Base-by-base conservation (phyloP, 2,888 invertebrate genomes). In the Capitulum mitella region DNA sequence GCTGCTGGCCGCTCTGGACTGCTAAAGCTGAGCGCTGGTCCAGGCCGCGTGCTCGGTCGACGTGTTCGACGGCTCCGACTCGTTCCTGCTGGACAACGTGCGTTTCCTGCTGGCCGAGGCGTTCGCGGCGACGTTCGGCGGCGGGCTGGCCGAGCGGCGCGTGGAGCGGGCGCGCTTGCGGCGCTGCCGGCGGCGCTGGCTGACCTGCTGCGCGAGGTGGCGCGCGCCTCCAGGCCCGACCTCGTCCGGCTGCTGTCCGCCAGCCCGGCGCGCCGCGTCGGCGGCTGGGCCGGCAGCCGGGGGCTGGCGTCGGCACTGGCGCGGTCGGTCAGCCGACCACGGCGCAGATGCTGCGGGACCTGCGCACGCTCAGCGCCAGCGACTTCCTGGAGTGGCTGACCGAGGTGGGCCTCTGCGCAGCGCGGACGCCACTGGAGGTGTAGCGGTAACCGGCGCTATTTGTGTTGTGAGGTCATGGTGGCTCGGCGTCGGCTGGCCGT, bases 11-110 rank as follows among this genome's bases (percentile, higher is more conserved):
- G 83, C 85, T 0, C 83, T 87, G 32, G 87, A 86, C 82, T 86
- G 86, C 81, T 86, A 86, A 82, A 84, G 84, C 37, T 86, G 86
- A 86, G 83, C 85, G 54, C 85, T 86, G 83, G 84, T 84, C 6
- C 83, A 84, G 80, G 82, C 82, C 19, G 82, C 85, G 3, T n/a
- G n/a, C n/a, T n/a, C 82, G 86, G 54, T 81, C 82, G 26, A 80
- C 82, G 26, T 61, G 16, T 16, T 46, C 78, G n/a, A 77, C 82
- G 37, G 79, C 81, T n/a, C 74, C 22, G 51, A 40, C 19, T 29
- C 32, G 14, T 80, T 46, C 48, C 80, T 80, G 12, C 74, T 79
- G 32, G 43, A 77, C 34, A 46, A 80, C 54, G 37, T 70, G 10
- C 70, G 26, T 12, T 26, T 26, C 40, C 70, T 70, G 70, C 26